Evolutionary conservation across 2,113 vertebrate genomes (phyloP).

Genomic region (Cinclus cinclus): DNA sequence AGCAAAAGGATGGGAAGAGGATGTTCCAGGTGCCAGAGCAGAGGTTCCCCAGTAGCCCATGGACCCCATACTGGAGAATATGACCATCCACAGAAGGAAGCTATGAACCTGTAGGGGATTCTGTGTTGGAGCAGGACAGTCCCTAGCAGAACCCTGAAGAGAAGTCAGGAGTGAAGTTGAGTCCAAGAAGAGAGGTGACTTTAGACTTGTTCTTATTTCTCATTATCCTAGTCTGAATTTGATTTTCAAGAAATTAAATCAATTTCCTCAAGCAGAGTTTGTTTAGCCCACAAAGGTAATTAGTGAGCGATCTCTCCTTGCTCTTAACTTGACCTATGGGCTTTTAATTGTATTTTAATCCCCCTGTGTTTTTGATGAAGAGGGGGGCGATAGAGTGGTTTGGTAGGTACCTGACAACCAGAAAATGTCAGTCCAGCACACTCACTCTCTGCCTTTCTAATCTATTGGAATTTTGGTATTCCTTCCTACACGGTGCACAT

Average conservation of each 20-base stretch:
- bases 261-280: not conserved
- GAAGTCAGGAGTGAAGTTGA: not conserved
- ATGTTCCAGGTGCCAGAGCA: not conserved
- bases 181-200: not conserved
- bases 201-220: not conserved
- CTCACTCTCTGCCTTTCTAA: not conserved
- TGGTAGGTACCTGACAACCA: not conserved
- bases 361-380: not conserved
- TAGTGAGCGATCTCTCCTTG: accelerated
- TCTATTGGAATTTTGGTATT: not conserved
- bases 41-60: not conserved
- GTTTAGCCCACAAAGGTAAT: not conserved
- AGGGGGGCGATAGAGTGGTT: not conserved
- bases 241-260: not conserved
- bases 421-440: not conserved
- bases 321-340: not conserved
- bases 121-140: not conserved
- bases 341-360: not conserved
- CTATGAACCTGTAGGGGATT: not conserved
- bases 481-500: not conserved
- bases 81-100: not conserved
- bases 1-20: not conserved
- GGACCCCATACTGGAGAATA: accelerated
- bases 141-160: not conserved
- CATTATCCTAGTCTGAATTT: not conserved